Evolutionary conservation across 2,888 invertebrate species (phyloP).

Genomic region (Mystacides longicornis): DNA sequence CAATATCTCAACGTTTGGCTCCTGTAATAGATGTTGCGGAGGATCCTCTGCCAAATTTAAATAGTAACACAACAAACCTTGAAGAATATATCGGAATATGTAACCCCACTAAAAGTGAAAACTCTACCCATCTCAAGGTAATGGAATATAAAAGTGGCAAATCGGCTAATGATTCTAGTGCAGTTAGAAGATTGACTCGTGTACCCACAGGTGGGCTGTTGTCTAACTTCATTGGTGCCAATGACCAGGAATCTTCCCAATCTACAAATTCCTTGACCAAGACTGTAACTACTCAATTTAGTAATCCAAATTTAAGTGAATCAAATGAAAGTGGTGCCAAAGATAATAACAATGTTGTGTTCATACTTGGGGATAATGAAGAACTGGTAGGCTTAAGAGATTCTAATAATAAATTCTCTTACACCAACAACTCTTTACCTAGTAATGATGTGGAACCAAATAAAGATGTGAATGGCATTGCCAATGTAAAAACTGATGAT

Average conservation of each 20-base stretch:
- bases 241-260: too few relatives aligned
- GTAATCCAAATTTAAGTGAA: slow-evolving; percentile 5
- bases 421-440: not conserved
- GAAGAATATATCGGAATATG: not conserved
- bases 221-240: slow-evolving; percentile 11
- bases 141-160: not conserved
- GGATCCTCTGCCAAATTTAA: not conserved
- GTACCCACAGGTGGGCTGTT: slow-evolving; percentile 28
- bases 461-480: too few relatives aligned
- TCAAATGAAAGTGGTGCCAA: slow-evolving; percentile 4
- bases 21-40: not conserved
- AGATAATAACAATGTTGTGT: slow-evolving; percentile 44
- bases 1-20: too few relatives aligned
- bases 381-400: slow-evolving; percentile 56
- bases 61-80: not conserved
- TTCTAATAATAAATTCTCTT: slow-evolving; percentile 18
- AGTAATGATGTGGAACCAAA: not conserved
- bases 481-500: not conserved
- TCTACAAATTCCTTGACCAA: too few relatives aligned
- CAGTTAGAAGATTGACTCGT: slow-evolving; percentile 28
- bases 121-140: not conserved
- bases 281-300: not conserved
- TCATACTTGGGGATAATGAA: slow-evolving; percentile 66
- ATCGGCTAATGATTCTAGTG: not conserved
- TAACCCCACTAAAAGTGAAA: not conserved